phyloP scores from a whole-genome alignment of 2,888 invertebrate genomes.

The Candidula unifasciata region DNA sequence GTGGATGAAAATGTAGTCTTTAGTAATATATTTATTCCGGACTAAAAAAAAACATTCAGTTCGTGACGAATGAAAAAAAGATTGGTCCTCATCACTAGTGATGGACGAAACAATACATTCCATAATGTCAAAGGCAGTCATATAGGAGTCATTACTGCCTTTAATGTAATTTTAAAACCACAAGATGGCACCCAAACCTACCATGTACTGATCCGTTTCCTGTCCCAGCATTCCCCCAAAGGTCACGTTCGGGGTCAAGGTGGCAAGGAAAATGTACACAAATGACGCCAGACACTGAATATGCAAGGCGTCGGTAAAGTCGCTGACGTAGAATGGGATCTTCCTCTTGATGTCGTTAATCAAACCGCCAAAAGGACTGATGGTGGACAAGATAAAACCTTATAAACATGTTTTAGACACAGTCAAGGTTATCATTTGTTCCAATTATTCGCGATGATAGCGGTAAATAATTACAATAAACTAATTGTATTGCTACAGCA shows the following conservation, averaged over 20 bases:
- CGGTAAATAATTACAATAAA: no score
- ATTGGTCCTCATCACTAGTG: not conserved
- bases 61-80: no score
- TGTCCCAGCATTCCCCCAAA: conserved; percentile 77
- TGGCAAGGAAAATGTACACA: conserved; percentile 77
- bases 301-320: conserved; percentile 77
- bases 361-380: conserved; percentile 76
- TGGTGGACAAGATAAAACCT: not conserved
- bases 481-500: no score
- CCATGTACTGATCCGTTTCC: conserved; percentile 76
- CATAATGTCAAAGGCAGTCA: not conserved
- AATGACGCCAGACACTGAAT: conserved; percentile 76
- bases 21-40: no score
- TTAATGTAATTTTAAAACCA: not conserved
- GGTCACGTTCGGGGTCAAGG: conserved; percentile 78
- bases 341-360: conserved; percentile 74
- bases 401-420: no score
- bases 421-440: no score
- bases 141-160: not conserved
- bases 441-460: no score
- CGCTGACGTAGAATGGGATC: conserved; percentile 73
- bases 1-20: no score
- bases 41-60: no score
- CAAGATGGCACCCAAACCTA: conserved; percentile 49
- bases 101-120: no score